These are phyloP conservation scores for Notoglanidium macrostoma DNA, from an alignment of 2,797 vertebrate species.

Conservation along the genomic window DNA sequence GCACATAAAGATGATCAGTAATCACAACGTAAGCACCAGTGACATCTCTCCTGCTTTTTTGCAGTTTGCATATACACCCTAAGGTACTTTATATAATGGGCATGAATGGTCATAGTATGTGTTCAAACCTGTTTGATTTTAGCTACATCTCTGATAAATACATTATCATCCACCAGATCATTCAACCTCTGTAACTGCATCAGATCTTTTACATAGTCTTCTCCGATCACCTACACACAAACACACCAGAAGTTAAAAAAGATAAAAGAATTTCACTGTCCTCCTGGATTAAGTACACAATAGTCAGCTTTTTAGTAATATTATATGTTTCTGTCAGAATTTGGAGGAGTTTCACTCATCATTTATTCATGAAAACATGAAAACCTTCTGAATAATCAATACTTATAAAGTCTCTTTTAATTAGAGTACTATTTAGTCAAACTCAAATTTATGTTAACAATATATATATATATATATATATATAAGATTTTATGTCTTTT, in stretches of 20 bases:
- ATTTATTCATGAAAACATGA: background rate
- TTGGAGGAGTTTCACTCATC: background rate
- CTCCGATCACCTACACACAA: conserved; percentile 85
- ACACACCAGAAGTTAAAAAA: background rate
- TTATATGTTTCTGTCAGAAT: background rate
- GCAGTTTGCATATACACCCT: background rate
- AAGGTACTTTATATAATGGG: background rate
- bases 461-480: no score
- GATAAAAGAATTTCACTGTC: background rate
- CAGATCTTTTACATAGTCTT: conserved; percentile 89
- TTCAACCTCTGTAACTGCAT: conserved; percentile 84
- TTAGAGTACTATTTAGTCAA: background rate
- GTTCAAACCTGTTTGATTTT: conserved; percentile 90
- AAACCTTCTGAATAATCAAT: background rate
- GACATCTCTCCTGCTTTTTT: background rate
- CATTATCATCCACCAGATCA: conserved; percentile 75
- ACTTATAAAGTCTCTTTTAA: background rate
- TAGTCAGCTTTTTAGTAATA: background rate
- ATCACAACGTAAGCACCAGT: background rate
- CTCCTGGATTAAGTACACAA: background rate
- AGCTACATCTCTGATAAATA: conserved; percentile 85
- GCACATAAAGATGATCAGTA: background rate
- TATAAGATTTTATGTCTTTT: background rate
- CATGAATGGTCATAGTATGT: background rate
- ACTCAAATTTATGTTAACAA: background rate